These are phyloP conservation scores for Tyria jacobaeae DNA, from an alignment of 2,888 invertebrate species.

Conservation along the genomic window DNA sequence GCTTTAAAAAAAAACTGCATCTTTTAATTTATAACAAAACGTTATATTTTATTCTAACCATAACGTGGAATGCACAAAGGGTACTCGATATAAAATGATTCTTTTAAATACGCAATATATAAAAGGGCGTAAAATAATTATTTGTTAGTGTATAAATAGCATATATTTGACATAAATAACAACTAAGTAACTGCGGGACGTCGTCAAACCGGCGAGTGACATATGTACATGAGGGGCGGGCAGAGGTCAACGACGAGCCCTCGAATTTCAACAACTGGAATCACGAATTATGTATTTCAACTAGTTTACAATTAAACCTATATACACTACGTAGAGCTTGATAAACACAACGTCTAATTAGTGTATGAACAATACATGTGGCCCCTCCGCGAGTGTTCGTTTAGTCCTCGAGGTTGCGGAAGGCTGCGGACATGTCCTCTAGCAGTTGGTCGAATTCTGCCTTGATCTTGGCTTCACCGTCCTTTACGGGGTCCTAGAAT, in stretches of 20 bases:
- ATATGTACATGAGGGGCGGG: slow-evolving; percentile 53
- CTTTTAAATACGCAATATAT: slow-evolving; percentile 55
- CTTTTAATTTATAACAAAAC: slow-evolving; percentile 43
- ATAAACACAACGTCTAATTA: slow-evolving; percentile 62
- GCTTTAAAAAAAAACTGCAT: slow-evolving; percentile 51
- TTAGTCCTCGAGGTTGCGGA: slow-evolving; percentile 99
- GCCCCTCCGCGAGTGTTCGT: slow-evolving; percentile 14
- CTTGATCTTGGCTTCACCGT: slow-evolving; percentile 98
- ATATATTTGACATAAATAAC: slow-evolving; percentile 70
- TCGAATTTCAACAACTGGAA: slow-evolving; percentile 61
- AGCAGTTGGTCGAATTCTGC: slow-evolving; percentile 98
- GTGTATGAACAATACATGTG: slow-evolving; percentile 52
- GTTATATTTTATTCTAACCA: slow-evolving; percentile 62
- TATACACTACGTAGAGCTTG: slow-evolving; percentile 60
- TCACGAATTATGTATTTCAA: slow-evolving; percentile 59
- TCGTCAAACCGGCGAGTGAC: slow-evolving; percentile 21
- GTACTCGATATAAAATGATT: slow-evolving; percentile 60
- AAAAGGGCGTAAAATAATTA: slow-evolving; percentile 66
- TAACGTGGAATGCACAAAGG: slow-evolving; percentile 83
- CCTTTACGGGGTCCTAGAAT: slow-evolving; percentile 97
- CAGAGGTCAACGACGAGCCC: slow-evolving; percentile 10
- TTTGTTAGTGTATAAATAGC: slow-evolving; percentile 72
- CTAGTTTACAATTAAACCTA: slow-evolving; percentile 63
- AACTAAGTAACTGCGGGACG: slow-evolving; percentile 53
- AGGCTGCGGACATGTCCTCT: slow-evolving; percentile 98